Evolutionary conservation across 2,888 invertebrate genomes (phyloP), one percentile per base, ranked within the genome.

Genomic region (Orchestes rusci): DNA sequence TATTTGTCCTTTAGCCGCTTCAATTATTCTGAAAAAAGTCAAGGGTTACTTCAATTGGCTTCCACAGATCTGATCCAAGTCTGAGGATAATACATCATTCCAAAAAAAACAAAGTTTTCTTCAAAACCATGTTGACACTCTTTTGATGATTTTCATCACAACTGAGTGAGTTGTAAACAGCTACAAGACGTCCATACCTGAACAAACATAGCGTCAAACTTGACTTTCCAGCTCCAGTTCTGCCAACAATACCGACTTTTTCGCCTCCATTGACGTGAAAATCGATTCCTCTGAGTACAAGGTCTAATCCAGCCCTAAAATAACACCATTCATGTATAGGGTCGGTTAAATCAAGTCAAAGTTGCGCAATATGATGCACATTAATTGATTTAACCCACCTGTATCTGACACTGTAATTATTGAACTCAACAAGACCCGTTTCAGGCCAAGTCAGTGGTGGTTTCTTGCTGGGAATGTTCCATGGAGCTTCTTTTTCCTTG

Each of bases 221-320:
- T 44, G 90, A 91, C 72, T 94, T 93, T 59, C 94, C 93, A 55
- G 35, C 43, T 16, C 92, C 92, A 36, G 91, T 92, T 60, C 92
- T 39, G 10, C 47, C 47, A 3, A 47, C 47, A 12, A 47, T 47
- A 18, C 47, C 47, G 19, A 47, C 36, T 73, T 93, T 93, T 69
- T 93, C 91, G 10, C 86, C 82, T 28, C 88, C 83, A 34, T 76
- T 74, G 19, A 93, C 82, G 36, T 73, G 69, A 65, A 89, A 90
- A 31, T 76, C 78, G 51, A 95, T 73, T 52, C 83, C 83, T 34
- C 82, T 82, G 45, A 95, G 74, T 31, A 92, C 91, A 42, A 92
- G 76, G 60, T 92, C 91, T 18, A 51, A 60, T 90, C 90, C 43
- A 88, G 69, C 19, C 16, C 46, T 46, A 16, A 8, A 35, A 45